These are phyloP conservation scores for Papilio elwesi DNA, from an alignment of 2,888 invertebrate species.

Conservation along the genomic window DNA sequence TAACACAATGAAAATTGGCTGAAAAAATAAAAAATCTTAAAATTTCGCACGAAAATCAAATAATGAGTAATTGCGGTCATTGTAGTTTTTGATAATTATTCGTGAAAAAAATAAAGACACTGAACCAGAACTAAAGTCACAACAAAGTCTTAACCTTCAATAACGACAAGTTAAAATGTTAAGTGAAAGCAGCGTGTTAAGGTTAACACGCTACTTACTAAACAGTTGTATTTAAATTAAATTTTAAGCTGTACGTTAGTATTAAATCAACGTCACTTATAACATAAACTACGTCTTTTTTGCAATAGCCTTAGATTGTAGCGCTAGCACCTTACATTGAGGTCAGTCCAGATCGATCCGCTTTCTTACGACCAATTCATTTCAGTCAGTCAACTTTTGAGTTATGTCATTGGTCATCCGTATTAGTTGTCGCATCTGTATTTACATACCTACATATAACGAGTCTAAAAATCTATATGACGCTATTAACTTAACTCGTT, in stretches of 20 bases:
- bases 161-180: not conserved
- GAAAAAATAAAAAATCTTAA: too few species aligned
- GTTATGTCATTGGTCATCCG: conserved; percentile 10
- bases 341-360: conserved; percentile 11
- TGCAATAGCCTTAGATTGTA: not conserved
- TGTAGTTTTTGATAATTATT: not conserved
- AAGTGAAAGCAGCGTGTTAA: conserved; percentile 2
- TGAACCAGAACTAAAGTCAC: not conserved
- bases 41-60: too few species aligned
- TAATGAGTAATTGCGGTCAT: not conserved
- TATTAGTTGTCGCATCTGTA: not conserved
- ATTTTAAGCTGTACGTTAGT: not conserved
- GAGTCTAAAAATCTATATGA: not conserved
- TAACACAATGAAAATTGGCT: too few species aligned
- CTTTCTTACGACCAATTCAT: conserved; percentile 7
- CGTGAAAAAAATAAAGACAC: not conserved
- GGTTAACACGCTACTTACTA: conserved; percentile 9
- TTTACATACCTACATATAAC: not conserved
- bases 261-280: not conserved
- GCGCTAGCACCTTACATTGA: not conserved
- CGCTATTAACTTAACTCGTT: too few species aligned
- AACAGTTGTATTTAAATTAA: not conserved
- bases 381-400: conserved; percentile 10
- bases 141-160: conserved; percentile 6
- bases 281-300: not conserved